Base-by-base conservation (phyloP, 2,113 vertebrate genomes). In the Phrynocephalus versicolor region DNA sequence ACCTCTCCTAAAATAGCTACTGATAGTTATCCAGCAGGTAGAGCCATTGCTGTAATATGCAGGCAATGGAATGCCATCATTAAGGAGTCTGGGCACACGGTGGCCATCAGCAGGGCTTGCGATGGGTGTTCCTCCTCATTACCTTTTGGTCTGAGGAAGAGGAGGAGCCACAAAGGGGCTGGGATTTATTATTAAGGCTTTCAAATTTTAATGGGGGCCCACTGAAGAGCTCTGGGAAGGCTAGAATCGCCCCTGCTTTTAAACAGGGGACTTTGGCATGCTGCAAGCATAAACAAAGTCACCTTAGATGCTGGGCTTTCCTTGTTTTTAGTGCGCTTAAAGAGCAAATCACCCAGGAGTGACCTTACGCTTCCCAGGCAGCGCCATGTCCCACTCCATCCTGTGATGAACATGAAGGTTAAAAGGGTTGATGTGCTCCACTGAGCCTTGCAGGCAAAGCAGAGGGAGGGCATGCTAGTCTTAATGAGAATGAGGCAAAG, bases 351-450 rank as follows among this genome's bases (percentile, higher is more conserved):
- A 62, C 58, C 72, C 60, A 30, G 19, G 33, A 67, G 18, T 79
- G 35, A 88, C 87, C 85, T 80, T 19, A 81, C 79, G 82, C 65
- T 83, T 88, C 88, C 87, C 76, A 89, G 90, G 77, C 30, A 80
- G 65, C 76, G 83, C 64, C 85, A 23, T 0, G 0, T 93, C 78
- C 85, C 88, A 77, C 71, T 77, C 45, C 88, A 77, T 90, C 18
- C 41, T 82, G 55, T 84, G 82, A 89, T 85, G 75, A 85, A 89
- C 86, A 81, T 62, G 73, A 90, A 87, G 85, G 45, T 45, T 71
- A 88, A 25, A 90, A 89, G 41, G 85, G 51, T 90, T 88, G 88
- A 23, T 83, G n/a, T 93, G 16, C 78, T 77, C 78, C 62, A 74
- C 87, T 57, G 35, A 86, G 0, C 45, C 75, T 89, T 76, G 23